Evolutionary conservation across 2,113 vertebrate species (phyloP).

Genomic region (Cygnus atratus): DNA sequence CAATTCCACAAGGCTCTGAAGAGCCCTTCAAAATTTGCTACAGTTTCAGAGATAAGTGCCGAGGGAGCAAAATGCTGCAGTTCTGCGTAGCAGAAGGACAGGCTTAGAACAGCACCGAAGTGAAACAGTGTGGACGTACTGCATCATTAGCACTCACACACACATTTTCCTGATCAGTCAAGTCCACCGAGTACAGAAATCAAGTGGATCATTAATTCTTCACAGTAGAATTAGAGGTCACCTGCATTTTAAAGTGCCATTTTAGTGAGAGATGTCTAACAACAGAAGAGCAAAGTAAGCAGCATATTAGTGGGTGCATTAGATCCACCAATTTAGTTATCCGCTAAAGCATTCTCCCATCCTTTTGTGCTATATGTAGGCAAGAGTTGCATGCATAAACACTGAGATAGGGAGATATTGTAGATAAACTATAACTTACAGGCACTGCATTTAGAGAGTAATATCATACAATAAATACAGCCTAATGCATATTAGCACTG

Average conservation of each 20-base stretch:
- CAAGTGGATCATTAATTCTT: slow-evolving; percentile 42
- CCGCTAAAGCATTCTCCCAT: neutral
- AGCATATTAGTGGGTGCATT: neutral
- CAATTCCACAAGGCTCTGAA: slow-evolving; percentile 21
- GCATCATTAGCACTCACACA: neutral
- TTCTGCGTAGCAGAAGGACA: neutral
- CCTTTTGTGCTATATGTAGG: neutral
- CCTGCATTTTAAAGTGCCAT: neutral
- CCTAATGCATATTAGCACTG: neutral
- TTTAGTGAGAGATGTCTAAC: neutral
- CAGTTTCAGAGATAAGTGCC: neutral
- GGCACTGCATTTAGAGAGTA: neutral
- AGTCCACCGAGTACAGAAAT: neutral
- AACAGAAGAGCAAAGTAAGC: neutral
- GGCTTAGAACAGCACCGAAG: neutral
- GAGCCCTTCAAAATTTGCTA: slow-evolving; percentile 28
- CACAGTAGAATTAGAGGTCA: slow-evolving; percentile 16
- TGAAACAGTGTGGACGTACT: neutral
- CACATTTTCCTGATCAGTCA: neutral
- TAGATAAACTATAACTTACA: neutral
- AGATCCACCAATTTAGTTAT: neutral
- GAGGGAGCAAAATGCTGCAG: neutral
- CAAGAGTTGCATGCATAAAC: neutral
- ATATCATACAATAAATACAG: neutral
- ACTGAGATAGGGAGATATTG: neutral